Conservation (phyloP, 2,888 invertebrate species). For the Mesorhabditis spiculigera region DNA sequence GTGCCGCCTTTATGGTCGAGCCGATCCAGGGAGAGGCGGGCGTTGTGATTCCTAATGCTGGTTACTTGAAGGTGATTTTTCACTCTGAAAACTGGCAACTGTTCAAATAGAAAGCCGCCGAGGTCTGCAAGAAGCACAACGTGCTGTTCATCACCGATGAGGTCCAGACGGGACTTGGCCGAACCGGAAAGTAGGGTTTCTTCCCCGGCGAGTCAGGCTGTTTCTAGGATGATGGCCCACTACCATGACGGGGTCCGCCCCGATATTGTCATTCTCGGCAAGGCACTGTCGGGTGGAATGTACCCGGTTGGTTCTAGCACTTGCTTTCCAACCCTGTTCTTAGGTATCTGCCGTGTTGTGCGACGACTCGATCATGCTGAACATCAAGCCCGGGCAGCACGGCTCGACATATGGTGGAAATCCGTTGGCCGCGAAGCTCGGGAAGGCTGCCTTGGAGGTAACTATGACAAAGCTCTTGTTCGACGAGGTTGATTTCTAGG, state of each 20-base stretch:
- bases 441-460: conserved; percentile 80
- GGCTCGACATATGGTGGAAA: conserved; percentile 97
- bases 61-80: conserved; percentile 70
- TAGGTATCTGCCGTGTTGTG: conserved; percentile 78
- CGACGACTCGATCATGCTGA: conserved; percentile 79
- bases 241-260: conserved; percentile 83
- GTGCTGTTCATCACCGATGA: conserved; percentile 92
- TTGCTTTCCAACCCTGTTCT: conserved; percentile 8
- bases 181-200: conserved; percentile 74
- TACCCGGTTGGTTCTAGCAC: conserved; percentile 70
- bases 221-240: conserved; percentile 71
- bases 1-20: conserved; percentile 93
- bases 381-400: conserved; percentile 85
- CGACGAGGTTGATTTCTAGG: conserved; percentile 51
- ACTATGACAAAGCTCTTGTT: background rate
- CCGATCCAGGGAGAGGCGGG: conserved; percentile 97
- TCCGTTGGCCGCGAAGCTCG: conserved; percentile 82
- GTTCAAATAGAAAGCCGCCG: conserved; percentile 68
- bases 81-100: background rate
- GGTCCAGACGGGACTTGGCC: conserved; percentile 86
- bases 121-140: conserved; percentile 81
- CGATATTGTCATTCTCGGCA: conserved; percentile 84
- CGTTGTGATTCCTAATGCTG: conserved; percentile 79
- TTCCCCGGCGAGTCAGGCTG: conserved; percentile 19
- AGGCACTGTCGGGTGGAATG: conserved; percentile 86